These are phyloP conservation scores for Habroteleia sp. DNA, from an alignment of 2,888 invertebrate genomes.

Conservation along the genomic window DNA sequence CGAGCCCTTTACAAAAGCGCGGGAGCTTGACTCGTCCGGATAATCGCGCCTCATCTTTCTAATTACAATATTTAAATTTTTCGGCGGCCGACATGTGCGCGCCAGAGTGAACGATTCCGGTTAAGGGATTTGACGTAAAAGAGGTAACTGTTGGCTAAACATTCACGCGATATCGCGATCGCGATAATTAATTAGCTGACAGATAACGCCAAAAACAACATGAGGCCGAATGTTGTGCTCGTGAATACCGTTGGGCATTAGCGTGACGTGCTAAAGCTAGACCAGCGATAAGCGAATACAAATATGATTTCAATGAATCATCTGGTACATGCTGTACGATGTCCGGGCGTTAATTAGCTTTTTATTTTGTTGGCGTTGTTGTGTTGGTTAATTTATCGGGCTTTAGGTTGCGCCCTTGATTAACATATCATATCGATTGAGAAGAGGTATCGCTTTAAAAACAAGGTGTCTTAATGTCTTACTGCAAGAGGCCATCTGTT, in stretches of 20 bases:
- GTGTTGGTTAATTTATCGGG: slow-evolving; percentile 31
- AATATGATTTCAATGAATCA: slow-evolving; percentile 59
- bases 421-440: slow-evolving; percentile 55
- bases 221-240: slow-evolving; percentile 35
- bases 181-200: slow-evolving; percentile 75
- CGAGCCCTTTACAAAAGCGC: slow-evolving; percentile 64
- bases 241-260: slow-evolving; percentile 15
- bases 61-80: slow-evolving; percentile 79
- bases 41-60: slow-evolving; percentile 67
- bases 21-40: slow-evolving; percentile 68
- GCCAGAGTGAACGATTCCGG: slow-evolving; percentile 15
- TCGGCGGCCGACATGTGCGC: slow-evolving; percentile 71
- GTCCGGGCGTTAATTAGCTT: slow-evolving; percentile 38
- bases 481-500: slow-evolving; percentile 30
- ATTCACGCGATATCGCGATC: slow-evolving; percentile 75
- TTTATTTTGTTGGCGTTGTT: slow-evolving; percentile 16
- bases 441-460: slow-evolving; percentile 31
- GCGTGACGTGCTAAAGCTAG: slow-evolving; percentile 40
- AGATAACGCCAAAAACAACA: slow-evolving; percentile 56
- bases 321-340: slow-evolving; percentile 21
- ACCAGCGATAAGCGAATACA: slow-evolving; percentile 39
- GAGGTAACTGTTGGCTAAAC: slow-evolving; percentile 78
- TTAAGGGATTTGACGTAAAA: slow-evolving; percentile 57
- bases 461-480: slow-evolving; percentile 40
- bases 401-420: slow-evolving; percentile 27